Percentiles rank a stretch among this genome's conserved stretches.
These are phyloP conservation scores for Laupala kohalensis DNA, from an alignment of 1,140 invertebrate species.

Conservation along the genomic window DNA sequence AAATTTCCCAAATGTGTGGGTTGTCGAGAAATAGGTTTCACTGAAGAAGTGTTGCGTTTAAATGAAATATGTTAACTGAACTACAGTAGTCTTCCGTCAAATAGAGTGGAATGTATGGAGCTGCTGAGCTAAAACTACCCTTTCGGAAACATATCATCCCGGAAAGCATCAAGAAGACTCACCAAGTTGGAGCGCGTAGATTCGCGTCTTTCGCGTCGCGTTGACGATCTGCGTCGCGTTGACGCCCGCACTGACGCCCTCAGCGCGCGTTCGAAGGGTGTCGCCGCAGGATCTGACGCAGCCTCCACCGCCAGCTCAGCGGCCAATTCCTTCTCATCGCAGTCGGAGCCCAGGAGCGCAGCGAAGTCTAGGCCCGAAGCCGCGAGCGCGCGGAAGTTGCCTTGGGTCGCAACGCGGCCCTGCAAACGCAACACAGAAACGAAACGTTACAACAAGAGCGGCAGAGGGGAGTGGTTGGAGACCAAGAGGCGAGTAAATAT, in stretches of 20 bases:
- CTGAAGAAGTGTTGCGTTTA: background rate
- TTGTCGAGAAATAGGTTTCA: too few relatives aligned
- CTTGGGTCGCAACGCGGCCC: conserved; percentile 16
- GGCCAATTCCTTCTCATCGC: conserved; percentile 28
- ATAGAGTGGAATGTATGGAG: too few relatives aligned
- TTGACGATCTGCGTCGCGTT: too few relatives aligned
- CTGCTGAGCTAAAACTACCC: too few relatives aligned
- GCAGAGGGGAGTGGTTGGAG: background rate
- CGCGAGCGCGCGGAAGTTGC: conserved; percentile 17
- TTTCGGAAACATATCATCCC: too few relatives aligned
- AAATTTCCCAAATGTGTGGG: too few relatives aligned
- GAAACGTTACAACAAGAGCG: background rate
- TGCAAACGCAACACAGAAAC: background rate
- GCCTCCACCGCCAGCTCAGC: conserved; percentile 15
- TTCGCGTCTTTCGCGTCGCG: too few relatives aligned
- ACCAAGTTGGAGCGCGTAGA: background rate
- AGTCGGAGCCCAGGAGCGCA: conserved; percentile 14
- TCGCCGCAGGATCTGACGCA: too few relatives aligned
- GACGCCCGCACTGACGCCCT: background rate
- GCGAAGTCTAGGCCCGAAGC: conserved; percentile 18
- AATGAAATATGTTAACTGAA: too few relatives aligned
- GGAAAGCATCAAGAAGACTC: too few relatives aligned
- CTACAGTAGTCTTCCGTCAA: too few relatives aligned
- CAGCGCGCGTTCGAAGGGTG: background rate
- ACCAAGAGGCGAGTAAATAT: too few relatives aligned